Evolutionary conservation across 2,888 invertebrate species (phyloP), one percentile per base, ranked within the genome.

Genomic region (Nezara viridula): DNA sequence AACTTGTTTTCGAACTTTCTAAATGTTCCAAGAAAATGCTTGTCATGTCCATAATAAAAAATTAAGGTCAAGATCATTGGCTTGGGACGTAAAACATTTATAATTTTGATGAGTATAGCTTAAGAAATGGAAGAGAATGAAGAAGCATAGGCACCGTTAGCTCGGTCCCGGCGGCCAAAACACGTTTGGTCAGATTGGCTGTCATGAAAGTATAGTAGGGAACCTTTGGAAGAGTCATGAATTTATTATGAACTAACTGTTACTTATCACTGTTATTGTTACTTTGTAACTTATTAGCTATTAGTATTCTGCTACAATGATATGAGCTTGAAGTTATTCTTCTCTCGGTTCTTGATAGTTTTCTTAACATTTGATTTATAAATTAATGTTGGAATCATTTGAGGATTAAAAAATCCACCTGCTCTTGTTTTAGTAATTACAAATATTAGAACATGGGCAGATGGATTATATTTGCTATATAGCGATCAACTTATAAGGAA

Each of bases 81-180:
- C 19, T 37, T 7, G 32, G 37, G 66, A 73, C 32, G 66, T 73
- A n/a, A 37, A 73, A 73, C 66, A 73, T 73, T 73, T 73, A 73
- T 73, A 73, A 73, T 73, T 73, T 32, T 37, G 66, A 73, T 73
- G 66, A 73, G 32, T 73, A 37, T 9, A 73, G 66, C 66, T 73
- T 73, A 73, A 73, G 66, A 73, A 73, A 37, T 73, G 32, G 66
- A 37, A 73, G 66, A 73, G 66, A 21, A 37, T 73, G 66, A 73
- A 73, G 66, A 73, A 73, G 66, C 66, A 19, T 37, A 7, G 37
- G 37, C 37, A 73, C 66, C 66, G 66, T 73, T 73, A 73, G 6
- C 3, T 73, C 9, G 6, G 32, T 37, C 37, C 27, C 32, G 9
- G 6, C 32, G 37, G 66, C 66, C 66, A 73, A 73, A 73, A 73